Evolutionary conservation across 1,140 invertebrate species (phyloP).

Genomic region (Lepidurus couesii): DNA sequence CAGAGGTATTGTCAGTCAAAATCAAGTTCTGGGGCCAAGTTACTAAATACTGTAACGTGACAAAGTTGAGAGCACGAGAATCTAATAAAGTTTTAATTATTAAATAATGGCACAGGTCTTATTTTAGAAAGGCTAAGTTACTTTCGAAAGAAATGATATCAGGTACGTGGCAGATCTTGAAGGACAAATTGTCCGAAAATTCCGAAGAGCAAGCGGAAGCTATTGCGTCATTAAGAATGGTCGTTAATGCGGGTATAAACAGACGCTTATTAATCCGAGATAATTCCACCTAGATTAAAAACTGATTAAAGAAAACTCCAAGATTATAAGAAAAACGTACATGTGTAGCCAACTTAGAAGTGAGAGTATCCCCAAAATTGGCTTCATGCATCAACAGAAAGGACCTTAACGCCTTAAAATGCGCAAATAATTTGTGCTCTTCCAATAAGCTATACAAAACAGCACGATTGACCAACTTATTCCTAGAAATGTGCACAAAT

Average conservation of each 20-base stretch:
- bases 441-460: not conserved
- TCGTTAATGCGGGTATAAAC: not conserved
- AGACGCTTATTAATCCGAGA: not conserved
- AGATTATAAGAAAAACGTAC: not conserved
- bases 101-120: too few relatives aligned
- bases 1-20: not conserved
- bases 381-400: constrained; percentile 5
- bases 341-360: not conserved
- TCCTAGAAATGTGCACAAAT: not conserved
- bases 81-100: not conserved
- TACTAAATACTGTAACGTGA: not conserved
- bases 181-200: not conserved
- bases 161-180: not conserved
- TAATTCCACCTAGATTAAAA: not conserved
- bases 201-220: constrained; percentile 7
- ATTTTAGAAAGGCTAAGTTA: not conserved
- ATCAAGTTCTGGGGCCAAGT: not conserved
- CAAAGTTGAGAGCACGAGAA: not conserved
- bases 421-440: not conserved
- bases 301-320: too few relatives aligned
- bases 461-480: not conserved
- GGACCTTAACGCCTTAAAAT: not conserved
- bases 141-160: not conserved
- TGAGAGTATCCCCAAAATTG: not conserved
- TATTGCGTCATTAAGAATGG: not conserved